Base-by-base conservation (phyloP, 2,888 invertebrate genomes). In the Sesia apiformis region DNA sequence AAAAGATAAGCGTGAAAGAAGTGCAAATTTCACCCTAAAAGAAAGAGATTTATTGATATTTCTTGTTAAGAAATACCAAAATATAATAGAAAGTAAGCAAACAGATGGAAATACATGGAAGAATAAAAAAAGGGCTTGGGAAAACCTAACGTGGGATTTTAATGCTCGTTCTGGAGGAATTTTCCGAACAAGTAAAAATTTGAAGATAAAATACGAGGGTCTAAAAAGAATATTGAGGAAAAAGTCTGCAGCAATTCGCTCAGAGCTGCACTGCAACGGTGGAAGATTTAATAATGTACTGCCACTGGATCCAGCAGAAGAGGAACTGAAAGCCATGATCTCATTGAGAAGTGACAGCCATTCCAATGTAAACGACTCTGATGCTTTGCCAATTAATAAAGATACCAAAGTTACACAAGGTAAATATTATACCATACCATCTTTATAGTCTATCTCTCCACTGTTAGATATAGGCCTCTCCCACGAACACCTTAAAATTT, bases 141-240 rank as follows among this genome's bases (percentile, higher is more conserved):
- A 53, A 51, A 53, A 7, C 7, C 51, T 56, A 7, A 38, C 53
- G 46, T 41, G 8, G 4, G 49, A 56, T 46, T 52, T 52, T 52
- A 56, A 54, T 54, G 53, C 53, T 53, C 51, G 53, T 8, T 56
- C 56, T 41, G 56, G 56, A 40, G 54, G 52, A 4, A 38, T 8
- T 23, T 49, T 40, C n/a, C 49, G 52, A 49, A 49, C 55, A 5
- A 38, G 4, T 38, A 49, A 49, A 8, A 49, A n/a, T 23, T 49
- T 49, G 5, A 49, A 38, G 23, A 49, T 50, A 38, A 52, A 55
- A 49, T 56, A 56, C 50, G 53, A 51, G 38, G 56, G 53, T 7
- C 6, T 56, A 39, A 56, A 56, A 53, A 51, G 56, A 7, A 51
- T 53, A 4, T 51, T 56, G 4, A 39, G 56, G 43, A 53, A 56